Base-by-base conservation (phyloP, 1,140 invertebrate genomes). In the Drosophila baimaii region DNA sequence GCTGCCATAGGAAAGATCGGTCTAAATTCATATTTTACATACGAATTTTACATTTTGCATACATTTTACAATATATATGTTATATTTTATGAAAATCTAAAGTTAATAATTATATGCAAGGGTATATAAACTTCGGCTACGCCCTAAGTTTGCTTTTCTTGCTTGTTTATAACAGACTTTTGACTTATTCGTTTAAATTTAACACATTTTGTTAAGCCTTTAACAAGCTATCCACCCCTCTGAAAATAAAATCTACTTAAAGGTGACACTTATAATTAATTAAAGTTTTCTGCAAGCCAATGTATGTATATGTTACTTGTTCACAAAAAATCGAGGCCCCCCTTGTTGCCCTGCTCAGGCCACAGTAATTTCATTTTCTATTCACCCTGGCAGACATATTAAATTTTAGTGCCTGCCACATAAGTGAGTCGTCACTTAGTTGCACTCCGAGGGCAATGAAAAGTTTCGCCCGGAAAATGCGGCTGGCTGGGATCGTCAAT, bases 381-480 rank as follows among this genome's bases (percentile, higher is more conserved):
- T 57, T 54, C 62, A 39, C 31, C 44, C 39, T 41, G 39, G 41
- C 33, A 66, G 63, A 47, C 68, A 37, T 70, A 56, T 57, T 49
- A 51, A 68, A 57, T 65, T 75, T 66, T 46, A 66, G 46, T 52
- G 59, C 37, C 39, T 76, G 71, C 51, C 73, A 37, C 71, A 66
- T 52, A 66, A 76, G 61, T 76, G 71, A 55, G 46, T 29, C 41
- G 31, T 57, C 72, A 75, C 62, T 75, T 66, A 75, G 73, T 44
- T 75, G 46, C 59, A 66, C 72, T 46, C 52, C 27, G 41, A 76
- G 62, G 73, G 73, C 62, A 66, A 76, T 76, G 72, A 76, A 76
- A 75, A 76, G 46, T 76, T 77, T 77, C 10, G 27, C 63, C 25
- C 23, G 25, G 65, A 71, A 70, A 71, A 41, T 64, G 61, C 29